Base-by-base conservation (phyloP, 64 coral and sea anemone species). In the Dendrophyllia cribrosa region DNA sequence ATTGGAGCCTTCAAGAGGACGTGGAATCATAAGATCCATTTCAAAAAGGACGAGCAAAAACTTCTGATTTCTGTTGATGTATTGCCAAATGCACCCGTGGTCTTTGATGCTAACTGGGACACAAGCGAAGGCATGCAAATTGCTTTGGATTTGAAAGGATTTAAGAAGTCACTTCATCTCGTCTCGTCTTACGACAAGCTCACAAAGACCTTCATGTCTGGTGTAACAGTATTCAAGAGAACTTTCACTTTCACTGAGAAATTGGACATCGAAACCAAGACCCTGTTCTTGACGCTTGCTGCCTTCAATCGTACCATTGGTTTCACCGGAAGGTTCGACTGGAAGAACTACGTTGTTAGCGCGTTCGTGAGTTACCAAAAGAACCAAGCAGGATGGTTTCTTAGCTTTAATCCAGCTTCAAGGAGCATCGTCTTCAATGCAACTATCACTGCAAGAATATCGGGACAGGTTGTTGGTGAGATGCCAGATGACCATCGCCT, bases 401-500 rank as follows among this genome's bases (percentile, higher is more conserved):
- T 97, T 6, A 91, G 71, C 13, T 86, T 94, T 60, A 84, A 97
- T 34, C 92, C 83, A 49, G 26, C 93, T 16, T 63, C 66, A 19
- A 94, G 92, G 69, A 98, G 91, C 78, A 88, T 98, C 45, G 83
- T 98, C 51, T 98, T 92, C 64, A 98, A 98, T 67, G 62, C 82
- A 46, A 98, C 96, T 5, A 45, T 95, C 10, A 89, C 96, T 17
- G 88, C 96, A 43, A 75, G 68, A 44, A 58, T 98, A 17, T 98
- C 96, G 5, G 96, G 85, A 26, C 96, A 98, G 60, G 68, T 98
- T 45, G 92, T 89, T 19, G 96, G 93, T 7, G 93, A 98, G 21
- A 98, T 98, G 93, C 93, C 93, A 43, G 77, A 83, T 22, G 83
- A 95, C 51, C n/a, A 63, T 4, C 85, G 82, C 62, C 69, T 98